Base-by-base conservation (phyloP, 2,888 invertebrate genomes). In the Drepana falcataria region DNA sequence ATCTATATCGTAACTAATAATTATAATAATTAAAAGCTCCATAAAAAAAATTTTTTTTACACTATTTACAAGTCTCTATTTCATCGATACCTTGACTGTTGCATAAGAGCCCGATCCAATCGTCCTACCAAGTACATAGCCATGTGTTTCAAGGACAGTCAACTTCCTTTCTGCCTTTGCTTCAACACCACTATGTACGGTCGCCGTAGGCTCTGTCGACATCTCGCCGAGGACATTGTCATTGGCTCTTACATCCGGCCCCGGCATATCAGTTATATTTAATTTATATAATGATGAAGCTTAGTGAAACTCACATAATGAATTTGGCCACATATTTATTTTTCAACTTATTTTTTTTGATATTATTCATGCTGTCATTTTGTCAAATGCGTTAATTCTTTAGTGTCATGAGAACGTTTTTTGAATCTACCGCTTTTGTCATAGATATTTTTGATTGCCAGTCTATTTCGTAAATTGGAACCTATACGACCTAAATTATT, bases 21-120 rank as follows among this genome's bases (percentile, higher is more conserved):
- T 21, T 21, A 21, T 21, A 21, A 21, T 21, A 21, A 21, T 21
- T 21, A 21, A 21, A 21, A 21, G 1, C 21, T 21, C 21, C 21
- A 21, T 21, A 0, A 21, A 21, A 1, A 0, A 21, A 21, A 1
- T 21, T 21, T 21, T 21, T 21, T 21, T 21, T 21, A 21, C 21
- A 21, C 21, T 21, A 21, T 21, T 21, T 21, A 21, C 21, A 21
- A 21, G 21, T 21, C 21, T 21, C 21, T 21, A 9, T 35, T 33
- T 3, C 7, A 51, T 53, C 7, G 55, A 56, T 87, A 95, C 94
- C 92, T 95, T 95, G 6, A 96, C 96, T 53, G 95, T 95, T 48
- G 96, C 96, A 83, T 96, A 96, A 47, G 95, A 95, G 34, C 96
- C 96, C n/a, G 94, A 93, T 3, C 96, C 96, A 65, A 96, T 95